phyloP scores from a whole-genome alignment of 1,140 invertebrate species.

The Reticulitermes speratus region DNA sequence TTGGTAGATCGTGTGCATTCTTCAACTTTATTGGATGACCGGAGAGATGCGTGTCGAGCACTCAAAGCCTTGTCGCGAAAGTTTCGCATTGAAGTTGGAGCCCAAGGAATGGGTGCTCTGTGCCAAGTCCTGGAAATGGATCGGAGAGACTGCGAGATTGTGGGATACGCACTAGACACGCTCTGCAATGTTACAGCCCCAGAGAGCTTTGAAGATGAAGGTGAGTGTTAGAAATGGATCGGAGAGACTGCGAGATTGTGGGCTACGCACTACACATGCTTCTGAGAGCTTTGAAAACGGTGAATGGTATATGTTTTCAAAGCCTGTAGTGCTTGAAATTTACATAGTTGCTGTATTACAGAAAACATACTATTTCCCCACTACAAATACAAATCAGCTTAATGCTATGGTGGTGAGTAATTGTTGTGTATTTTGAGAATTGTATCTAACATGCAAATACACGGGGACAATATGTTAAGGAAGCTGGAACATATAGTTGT shows the following conservation, averaged over 20 bases:
- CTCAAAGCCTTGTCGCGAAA: conserved; percentile 92
- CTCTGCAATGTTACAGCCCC: conserved; percentile 87
- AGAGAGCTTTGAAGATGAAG: conserved; percentile 80
- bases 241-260: conserved; percentile 87
- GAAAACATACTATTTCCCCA: no score
- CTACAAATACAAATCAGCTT: no score
- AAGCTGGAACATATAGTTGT: no score
- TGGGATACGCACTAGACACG: conserved; percentile 88
- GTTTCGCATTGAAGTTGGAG: conserved; percentile 93
- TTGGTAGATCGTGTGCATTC: conserved; percentile 88
- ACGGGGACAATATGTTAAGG: no score
- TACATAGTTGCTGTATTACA: neutral
- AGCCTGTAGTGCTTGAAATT: conserved; percentile 46
- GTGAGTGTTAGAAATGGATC: conserved; percentile 60
- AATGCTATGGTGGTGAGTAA: no score
- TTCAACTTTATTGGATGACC: conserved; percentile 90
- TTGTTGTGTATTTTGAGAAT: no score
- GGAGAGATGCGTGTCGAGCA: conserved; percentile 93
- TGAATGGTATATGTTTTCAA: conserved; percentile 37
- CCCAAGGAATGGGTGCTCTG: conserved; percentile 90
- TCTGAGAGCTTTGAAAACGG: conserved; percentile 80
- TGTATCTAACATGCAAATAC: no score
- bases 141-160: conserved; percentile 85
- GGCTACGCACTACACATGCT: conserved; percentile 90
- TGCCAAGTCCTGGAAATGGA: conserved; percentile 79